phyloP scores from a whole-genome alignment of 2,888 invertebrate genomes.

The Horisme vitalbata region DNA sequence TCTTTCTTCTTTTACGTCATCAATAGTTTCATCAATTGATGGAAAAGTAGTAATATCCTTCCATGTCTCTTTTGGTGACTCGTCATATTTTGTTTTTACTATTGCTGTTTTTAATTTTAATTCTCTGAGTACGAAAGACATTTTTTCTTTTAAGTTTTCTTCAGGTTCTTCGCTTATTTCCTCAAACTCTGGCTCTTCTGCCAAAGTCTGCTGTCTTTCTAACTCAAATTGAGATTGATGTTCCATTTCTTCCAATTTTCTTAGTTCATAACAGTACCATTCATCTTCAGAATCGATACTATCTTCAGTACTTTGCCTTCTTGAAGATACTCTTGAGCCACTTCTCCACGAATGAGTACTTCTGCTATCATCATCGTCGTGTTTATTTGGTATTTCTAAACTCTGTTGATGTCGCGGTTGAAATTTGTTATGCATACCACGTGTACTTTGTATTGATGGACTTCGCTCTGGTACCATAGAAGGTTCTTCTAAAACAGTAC shows the following conservation, averaged over 20 bases:
- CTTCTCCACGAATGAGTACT: constrained; percentile 95
- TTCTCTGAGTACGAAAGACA: constrained; percentile 91
- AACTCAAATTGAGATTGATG: constrained; percentile 86
- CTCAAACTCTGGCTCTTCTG: constrained; percentile 83
- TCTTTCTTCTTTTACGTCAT: constrained; percentile 48
- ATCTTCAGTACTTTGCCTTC: constrained; percentile 95
- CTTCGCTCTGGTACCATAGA: constrained; percentile 83
- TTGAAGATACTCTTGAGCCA: constrained; percentile 91
- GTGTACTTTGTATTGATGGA: constrained; percentile 84
- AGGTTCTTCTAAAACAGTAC: constrained; percentile 74
- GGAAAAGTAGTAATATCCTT: constrained; percentile 77
- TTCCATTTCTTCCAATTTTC: constrained; percentile 94
- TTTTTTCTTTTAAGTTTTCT: constrained; percentile 88
- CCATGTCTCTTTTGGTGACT: constrained; percentile 69
- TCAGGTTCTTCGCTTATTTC: constrained; percentile 81
- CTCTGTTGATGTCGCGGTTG: constrained; percentile 89
- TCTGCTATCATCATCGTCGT: constrained; percentile 92
- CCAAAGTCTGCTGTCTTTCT: constrained; percentile 84
- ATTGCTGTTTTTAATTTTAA: constrained; percentile 86
- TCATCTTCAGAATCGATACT: constrained; percentile 97
- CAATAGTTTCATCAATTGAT: constrained; percentile 72
- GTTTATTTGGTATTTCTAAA: constrained; percentile 89
- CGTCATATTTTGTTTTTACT: constrained; percentile 68
- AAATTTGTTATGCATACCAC: constrained; percentile 83
- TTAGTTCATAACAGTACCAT: constrained; percentile 94